phyloP scores from a whole-genome alignment of 1,140 invertebrate species.

The Apis cerana region DNA sequence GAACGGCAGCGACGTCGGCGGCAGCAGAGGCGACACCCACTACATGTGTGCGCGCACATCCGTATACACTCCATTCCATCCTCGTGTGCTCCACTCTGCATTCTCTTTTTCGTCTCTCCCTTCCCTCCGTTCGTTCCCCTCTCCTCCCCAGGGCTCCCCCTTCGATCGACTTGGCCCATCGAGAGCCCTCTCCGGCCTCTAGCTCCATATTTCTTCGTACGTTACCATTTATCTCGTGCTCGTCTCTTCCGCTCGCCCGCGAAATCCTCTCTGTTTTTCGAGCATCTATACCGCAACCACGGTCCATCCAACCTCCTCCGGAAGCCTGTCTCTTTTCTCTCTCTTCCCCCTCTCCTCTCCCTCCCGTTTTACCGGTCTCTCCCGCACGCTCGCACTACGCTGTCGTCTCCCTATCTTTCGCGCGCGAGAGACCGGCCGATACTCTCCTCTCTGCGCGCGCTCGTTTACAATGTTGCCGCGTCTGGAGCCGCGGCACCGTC shows the following conservation, averaged over 20 bases:
- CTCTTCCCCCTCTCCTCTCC: neutral
- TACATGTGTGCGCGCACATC: slow-evolving; percentile 50
- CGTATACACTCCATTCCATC: neutral
- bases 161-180: too few relatives aligned
- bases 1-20: slow-evolving; percentile 68
- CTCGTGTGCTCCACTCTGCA: neutral
- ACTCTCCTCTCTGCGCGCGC: slow-evolving; percentile 35
- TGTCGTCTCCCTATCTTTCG: slow-evolving; percentile 52
- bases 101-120: slow-evolving; percentile 24
- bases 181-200: too few relatives aligned
- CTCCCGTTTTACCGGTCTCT: slow-evolving; percentile 16
- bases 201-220: slow-evolving; percentile 54
- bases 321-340: slow-evolving; percentile 16
- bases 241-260: slow-evolving; percentile 5
- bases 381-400: slow-evolving; percentile 3
- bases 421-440: slow-evolving; percentile 38
- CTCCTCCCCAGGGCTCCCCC: neutral
- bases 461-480: slow-evolving; percentile 74
- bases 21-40: slow-evolving; percentile 70
- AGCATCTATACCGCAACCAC: neutral
- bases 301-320: neutral
- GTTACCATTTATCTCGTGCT: slow-evolving; percentile 51
- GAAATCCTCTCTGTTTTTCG: slow-evolving; percentile 40
- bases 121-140: slow-evolving; percentile 6
- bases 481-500: slow-evolving; percentile 54